Conservation (phyloP, 2,797 vertebrate species). For the Kryptopterus vitreolus region DNA sequence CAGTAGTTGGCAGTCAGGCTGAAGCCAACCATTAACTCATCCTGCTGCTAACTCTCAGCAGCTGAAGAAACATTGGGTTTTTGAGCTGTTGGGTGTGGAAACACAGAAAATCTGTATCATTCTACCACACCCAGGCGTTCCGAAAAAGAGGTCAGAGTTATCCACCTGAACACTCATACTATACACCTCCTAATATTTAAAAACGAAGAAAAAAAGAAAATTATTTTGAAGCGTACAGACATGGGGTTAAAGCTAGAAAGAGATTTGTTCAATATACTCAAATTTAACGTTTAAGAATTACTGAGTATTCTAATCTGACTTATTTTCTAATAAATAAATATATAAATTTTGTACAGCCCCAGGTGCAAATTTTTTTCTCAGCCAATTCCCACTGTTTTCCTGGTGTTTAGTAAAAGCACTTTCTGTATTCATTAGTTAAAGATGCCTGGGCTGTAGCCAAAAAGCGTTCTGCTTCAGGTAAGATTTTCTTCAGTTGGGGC, state of each 20-base stretch:
- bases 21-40: conserved; percentile 47
- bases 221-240: not conserved
- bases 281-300: not conserved
- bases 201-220: too few relatives aligned
- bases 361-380: conserved; percentile 10
- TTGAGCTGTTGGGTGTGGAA: conserved; percentile 27
- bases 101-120: conserved; percentile 19
- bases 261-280: not conserved
- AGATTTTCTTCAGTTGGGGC: conserved; percentile 61
- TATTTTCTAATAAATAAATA: not conserved
- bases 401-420: conserved; percentile 49
- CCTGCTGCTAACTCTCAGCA: conserved; percentile 40
- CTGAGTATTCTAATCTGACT: not conserved
- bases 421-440: conserved; percentile 63
- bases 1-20: conserved; percentile 21
- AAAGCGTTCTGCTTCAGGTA: conserved; percentile 62
- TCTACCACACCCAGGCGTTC: conserved; percentile 30
- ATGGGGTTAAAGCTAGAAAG: not conserved
- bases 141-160: not conserved
- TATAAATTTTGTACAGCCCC: not conserved
- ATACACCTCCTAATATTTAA: too few relatives aligned
- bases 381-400: conserved; percentile 36
- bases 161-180: conserved; percentile 7
- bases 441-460: conserved; percentile 59
- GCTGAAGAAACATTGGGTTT: conserved; percentile 51